phyloP scores from a whole-genome alignment of 2,888 invertebrate species.

The Baccha elongata region DNA sequence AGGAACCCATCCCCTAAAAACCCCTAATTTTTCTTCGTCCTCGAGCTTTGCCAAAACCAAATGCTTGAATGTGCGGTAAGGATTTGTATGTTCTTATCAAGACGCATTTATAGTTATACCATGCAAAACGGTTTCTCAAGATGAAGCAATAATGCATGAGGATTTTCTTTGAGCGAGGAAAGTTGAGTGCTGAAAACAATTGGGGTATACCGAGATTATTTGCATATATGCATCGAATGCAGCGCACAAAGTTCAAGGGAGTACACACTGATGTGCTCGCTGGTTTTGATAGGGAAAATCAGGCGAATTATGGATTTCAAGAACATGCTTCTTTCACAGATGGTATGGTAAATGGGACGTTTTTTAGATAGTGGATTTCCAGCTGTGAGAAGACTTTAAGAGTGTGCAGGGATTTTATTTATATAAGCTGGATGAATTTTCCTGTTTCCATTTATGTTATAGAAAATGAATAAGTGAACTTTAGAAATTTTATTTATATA shows the following conservation, averaged over 20 bases:
- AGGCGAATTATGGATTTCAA: conserved; percentile 59
- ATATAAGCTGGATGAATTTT: not conserved
- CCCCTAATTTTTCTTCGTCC: not conserved
- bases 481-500: too few species aligned
- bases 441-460: too few species aligned
- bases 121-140: conserved; percentile 39
- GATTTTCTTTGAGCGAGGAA: conserved; percentile 18
- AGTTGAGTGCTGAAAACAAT: conserved; percentile 24
- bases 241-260: conserved; percentile 29
- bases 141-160: conserved; percentile 61
- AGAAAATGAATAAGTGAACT: too few species aligned
- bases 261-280: not conserved
- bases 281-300: conserved; percentile 15
- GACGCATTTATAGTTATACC: conserved; percentile 13
- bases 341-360: conserved; percentile 27
- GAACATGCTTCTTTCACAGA: conserved; percentile 12
- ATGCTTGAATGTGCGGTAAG: not conserved
- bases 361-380: conserved; percentile 1
- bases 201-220: conserved; percentile 36
- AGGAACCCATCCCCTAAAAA: conserved; percentile 6
- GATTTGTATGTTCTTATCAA: conserved; percentile 46
- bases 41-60: not conserved
- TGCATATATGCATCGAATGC: conserved; percentile 39
- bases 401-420: conserved; percentile 19
- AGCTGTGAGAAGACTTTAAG: conserved; percentile 44